Base-by-base conservation (phyloP, 2,888 invertebrate species). In the Gortyna flavago region DNA sequence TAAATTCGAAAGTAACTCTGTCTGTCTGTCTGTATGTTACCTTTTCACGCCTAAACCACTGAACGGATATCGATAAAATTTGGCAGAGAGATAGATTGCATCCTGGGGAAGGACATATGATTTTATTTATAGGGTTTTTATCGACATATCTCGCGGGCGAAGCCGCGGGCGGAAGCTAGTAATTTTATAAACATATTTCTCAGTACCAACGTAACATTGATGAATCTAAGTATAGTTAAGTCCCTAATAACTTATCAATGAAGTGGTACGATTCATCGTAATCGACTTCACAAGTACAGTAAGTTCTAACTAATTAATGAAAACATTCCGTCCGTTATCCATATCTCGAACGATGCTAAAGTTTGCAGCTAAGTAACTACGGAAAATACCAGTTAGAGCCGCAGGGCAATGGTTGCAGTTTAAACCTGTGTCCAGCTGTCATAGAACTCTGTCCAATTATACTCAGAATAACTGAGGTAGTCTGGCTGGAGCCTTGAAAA, bases 371-470 rank as follows among this genome's bases (percentile, higher is more conserved):
- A 73, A 62, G 48, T 76, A 76, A 79, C 67, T 77, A 41, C 73
- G 35, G 51, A 72, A 73, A 77, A 77, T 80, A 71, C 64, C 51
- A 66, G n/a, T n/a, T 65, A 70, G 51, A 66, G 72, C 84, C 80
- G 75, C 54, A 59, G 72, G 75, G 67, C 38, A 73, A 68, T 75
- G 62, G 74, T 80, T 41, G 13, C 69, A 16, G 65, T 67, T 85
- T 75, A 70, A 72, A 78, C 75, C 69, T 72, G 65, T 81, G 72
- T 74, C 54, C 32, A 82, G 38, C 66, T 75, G 66, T 75, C 77
- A 81, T 75, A 71, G 67, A 84, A 61, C 44, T 77, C 64, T 44
- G 48, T 77, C 48, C 74, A 80, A 77, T 77, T 77, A 75, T 35
- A 77, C 48, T 61, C 32, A 64, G 38, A 70, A 75, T 75, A 68